These are phyloP conservation scores for Ceratosolen fusciceps DNA, from an alignment of 1,140 invertebrate species.

Conservation along the genomic window DNA sequence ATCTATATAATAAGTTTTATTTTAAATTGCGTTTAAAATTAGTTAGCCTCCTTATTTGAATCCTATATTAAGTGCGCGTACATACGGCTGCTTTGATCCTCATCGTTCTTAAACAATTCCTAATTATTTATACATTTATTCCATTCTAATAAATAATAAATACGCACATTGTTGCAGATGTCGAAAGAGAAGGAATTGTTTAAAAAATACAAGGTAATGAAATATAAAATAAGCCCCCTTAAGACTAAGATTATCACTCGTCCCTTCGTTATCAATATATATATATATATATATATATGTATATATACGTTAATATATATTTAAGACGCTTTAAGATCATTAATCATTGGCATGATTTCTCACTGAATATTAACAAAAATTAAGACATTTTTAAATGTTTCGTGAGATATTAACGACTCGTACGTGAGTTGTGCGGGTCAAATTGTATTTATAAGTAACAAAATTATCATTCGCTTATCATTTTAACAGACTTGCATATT, in stretches of 20 bases:
- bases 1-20: not conserved
- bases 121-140: too few species aligned
- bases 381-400: not conserved
- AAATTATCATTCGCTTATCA: constrained; percentile 1
- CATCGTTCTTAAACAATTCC: too few species aligned
- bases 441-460: not conserved
- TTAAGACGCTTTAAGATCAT: not conserved
- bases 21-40: not conserved
- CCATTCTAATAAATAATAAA: too few species aligned
- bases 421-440: not conserved
- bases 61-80: not conserved
- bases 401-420: not conserved
- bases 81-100: too few species aligned
- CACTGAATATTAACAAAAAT: not conserved
- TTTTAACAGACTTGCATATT: too few species aligned
- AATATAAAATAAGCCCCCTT: not conserved
- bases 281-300: too few species aligned
- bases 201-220: constrained; percentile 42
- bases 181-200: constrained; percentile 43
- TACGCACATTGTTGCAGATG: constrained; percentile 26
- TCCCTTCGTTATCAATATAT: too few species aligned
- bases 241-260: too few species aligned
- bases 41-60: too few species aligned
- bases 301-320: not conserved
- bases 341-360: not conserved